These are phyloP conservation scores for Montipora capricornis DNA, from an alignment of 64 coral and sea anemone genomes.

Conservation along the genomic window DNA sequence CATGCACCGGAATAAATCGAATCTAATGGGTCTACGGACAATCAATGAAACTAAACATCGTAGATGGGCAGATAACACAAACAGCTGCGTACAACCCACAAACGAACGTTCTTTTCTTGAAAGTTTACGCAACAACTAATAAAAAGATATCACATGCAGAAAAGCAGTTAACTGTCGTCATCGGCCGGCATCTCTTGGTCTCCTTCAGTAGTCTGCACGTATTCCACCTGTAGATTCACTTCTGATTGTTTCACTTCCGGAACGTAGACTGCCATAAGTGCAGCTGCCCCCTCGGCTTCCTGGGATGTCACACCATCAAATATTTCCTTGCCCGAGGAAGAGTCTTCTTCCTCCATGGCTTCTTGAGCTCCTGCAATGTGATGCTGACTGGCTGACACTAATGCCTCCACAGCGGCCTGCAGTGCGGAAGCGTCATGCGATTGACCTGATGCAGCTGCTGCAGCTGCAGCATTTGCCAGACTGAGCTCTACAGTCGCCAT, in stretches of 20 bases:
- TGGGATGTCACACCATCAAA: slow-evolving; percentile 73
- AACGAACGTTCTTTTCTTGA: not conserved
- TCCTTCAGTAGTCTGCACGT: slow-evolving; percentile 71
- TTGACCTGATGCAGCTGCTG: slow-evolving; percentile 47
- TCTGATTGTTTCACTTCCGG: slow-evolving; percentile 74
- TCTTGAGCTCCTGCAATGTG: slow-evolving; percentile 79
- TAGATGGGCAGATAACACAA: too few relatives aligned
- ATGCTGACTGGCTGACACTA: slow-evolving; percentile 96
- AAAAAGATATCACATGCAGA: not conserved
- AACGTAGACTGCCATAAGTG: slow-evolving; percentile 74
- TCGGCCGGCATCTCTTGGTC: slow-evolving; percentile 53
- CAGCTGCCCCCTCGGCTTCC: slow-evolving; percentile 74
- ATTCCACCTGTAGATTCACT: slow-evolving; percentile 70
- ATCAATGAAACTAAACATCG: not conserved
- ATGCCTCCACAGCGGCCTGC: slow-evolving; percentile 91
- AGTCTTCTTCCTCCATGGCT: slow-evolving; percentile 75
- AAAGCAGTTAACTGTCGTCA: slow-evolving; percentile 35
- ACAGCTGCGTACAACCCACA: not conserved
- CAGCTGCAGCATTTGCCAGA: slow-evolving; percentile 53
- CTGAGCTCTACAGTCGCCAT: slow-evolving; percentile 93
- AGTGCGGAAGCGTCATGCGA: slow-evolving; percentile 84
- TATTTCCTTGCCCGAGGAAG: slow-evolving; percentile 75
- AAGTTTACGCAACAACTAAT: not conserved
- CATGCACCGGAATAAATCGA: too few relatives aligned
- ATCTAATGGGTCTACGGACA: too few relatives aligned